These are phyloP conservation scores for Zeus faber DNA, from an alignment of 2,113 vertebrate species.

Conservation along the genomic window DNA sequence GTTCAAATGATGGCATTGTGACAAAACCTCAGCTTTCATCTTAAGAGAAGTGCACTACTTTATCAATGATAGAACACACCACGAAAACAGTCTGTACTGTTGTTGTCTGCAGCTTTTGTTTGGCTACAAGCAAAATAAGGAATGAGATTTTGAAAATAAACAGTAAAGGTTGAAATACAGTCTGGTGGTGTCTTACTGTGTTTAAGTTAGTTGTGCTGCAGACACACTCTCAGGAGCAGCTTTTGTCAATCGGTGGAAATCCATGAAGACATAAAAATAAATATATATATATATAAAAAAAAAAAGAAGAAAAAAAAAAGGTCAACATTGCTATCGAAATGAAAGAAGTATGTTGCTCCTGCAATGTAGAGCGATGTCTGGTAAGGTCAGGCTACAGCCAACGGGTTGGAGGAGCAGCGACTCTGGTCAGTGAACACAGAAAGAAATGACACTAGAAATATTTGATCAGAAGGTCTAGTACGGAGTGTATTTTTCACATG, in stretches of 20 bases:
- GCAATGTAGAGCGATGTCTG: conserved; percentile 39
- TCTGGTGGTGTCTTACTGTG: not conserved
- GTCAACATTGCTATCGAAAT: conserved; percentile 29
- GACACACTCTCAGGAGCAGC: too few species aligned
- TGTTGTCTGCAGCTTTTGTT: conserved; percentile 29
- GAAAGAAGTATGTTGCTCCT: conserved; percentile 23
- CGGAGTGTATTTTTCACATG: conserved; percentile 59
- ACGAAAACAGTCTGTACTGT: conserved; percentile 45
- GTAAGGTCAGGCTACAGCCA: conserved; percentile 14
- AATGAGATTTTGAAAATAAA: conserved; percentile 6
- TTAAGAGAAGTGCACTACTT: conserved; percentile 12
- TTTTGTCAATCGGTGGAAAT: conserved; percentile 35
- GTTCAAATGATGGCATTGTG: conserved; percentile 39
- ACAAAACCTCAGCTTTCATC: conserved; percentile 6
- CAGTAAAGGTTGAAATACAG: conserved; percentile 6
- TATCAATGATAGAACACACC: conserved; percentile 21
- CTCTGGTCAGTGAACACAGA: conserved; percentile 46
- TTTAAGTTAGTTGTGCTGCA: too few species aligned
- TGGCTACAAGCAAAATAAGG: conserved; percentile 45
- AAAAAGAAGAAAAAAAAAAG: conserved; percentile 17
- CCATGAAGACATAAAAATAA: conserved; percentile 34
- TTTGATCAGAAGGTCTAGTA: conserved; percentile 44
- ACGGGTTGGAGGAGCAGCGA: conserved; percentile 52
- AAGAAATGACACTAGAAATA: conserved; percentile 44
- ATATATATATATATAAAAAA: conserved; percentile 48